A percentile compares a stretch with the other conserved stretches of the same genome.
phyloP scores from a whole-genome alignment of 2,888 invertebrate genomes.

The Liopterus haemorrhoidalis region DNA sequence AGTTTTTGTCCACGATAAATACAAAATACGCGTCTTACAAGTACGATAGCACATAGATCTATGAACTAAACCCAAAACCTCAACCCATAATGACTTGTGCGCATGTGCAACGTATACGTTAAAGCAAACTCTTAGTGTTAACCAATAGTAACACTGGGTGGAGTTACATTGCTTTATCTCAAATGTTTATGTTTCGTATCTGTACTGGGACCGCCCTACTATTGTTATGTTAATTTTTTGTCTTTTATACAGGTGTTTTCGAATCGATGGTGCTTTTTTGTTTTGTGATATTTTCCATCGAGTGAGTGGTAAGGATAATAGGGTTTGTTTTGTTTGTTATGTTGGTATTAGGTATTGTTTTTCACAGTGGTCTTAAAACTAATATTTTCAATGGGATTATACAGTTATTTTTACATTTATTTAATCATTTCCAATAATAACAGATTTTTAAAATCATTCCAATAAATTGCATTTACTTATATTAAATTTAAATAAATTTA shows the following conservation, averaged over 20 bases:
- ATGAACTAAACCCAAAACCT: constrained; percentile 4
- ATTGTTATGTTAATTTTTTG: constrained; percentile 48
- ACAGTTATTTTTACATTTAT: too few species aligned
- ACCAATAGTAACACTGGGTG: constrained; percentile 6
- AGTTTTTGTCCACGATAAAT: too few species aligned
- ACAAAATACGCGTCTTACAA: too few species aligned
- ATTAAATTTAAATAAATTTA: too few species aligned
- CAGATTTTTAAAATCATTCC: too few species aligned
- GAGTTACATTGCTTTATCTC: constrained; percentile 36
- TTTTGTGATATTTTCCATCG: too few species aligned
- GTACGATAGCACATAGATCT: constrained; percentile 13
- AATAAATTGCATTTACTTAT: too few species aligned
- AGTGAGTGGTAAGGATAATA: constrained; percentile 27
- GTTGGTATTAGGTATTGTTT: constrained; percentile 30
- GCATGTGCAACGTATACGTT: too few species aligned
- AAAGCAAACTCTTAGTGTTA: too few species aligned
- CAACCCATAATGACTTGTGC: constrained; percentile 9
- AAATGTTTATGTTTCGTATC: constrained; percentile 44
- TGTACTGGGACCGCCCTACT: constrained; percentile 40
- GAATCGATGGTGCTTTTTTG: constrained; percentile 38
- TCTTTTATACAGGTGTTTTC: constrained; percentile 48
- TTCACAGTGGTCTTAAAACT: too few species aligned
- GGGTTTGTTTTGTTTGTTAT: constrained; percentile 25
- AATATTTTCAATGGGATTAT: too few species aligned
- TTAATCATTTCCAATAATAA: too few species aligned